Conservation (phyloP, 1,140 invertebrate genomes). For the Zaprionus taronus region DNA sequence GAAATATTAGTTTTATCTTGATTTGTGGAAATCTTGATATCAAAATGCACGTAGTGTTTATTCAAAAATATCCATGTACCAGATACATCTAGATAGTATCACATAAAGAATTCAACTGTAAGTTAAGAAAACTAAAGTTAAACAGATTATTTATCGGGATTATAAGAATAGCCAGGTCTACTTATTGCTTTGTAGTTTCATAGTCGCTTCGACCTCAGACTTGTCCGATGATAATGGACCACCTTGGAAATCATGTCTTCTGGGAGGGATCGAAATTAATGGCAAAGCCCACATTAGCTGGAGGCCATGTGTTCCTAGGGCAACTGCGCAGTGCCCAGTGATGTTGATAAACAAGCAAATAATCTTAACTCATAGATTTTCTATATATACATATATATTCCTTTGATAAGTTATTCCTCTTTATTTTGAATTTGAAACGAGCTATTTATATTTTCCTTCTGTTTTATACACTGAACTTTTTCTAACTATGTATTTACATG, state of each 20-base stretch:
- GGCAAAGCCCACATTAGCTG: neutral
- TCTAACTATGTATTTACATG: constrained; percentile 25
- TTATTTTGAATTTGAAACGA: constrained; percentile 4
- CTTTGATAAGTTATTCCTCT: neutral
- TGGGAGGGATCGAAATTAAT: neutral
- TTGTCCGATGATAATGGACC: neutral
- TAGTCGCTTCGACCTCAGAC: constrained; percentile 1
- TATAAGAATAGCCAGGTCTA: constrained; percentile 11
- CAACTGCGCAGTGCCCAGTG: neutral
- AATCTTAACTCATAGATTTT: neutral
- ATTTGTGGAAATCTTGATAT: neutral
- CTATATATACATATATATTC: neutral
- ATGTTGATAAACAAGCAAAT: neutral
- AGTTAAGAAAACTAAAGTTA: neutral
- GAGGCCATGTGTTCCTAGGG: neutral
- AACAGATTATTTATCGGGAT: constrained; percentile 21
- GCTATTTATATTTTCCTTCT: neutral
- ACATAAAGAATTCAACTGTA: constrained; percentile 3
- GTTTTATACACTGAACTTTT: constrained; percentile 24
- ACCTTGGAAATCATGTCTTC: neutral
- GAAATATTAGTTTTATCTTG: no score
- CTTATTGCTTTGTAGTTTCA: neutral
- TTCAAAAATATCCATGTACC: constrained; percentile 29
- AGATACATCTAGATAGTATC: constrained; percentile 32
- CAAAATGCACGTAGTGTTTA: constrained; percentile 11